A percentile compares a stretch with the other conserved stretches of the same genome.
Evolutionary conservation across 2,888 invertebrate genomes (phyloP).

Genomic region (Schizotus pectinicornis): DNA sequence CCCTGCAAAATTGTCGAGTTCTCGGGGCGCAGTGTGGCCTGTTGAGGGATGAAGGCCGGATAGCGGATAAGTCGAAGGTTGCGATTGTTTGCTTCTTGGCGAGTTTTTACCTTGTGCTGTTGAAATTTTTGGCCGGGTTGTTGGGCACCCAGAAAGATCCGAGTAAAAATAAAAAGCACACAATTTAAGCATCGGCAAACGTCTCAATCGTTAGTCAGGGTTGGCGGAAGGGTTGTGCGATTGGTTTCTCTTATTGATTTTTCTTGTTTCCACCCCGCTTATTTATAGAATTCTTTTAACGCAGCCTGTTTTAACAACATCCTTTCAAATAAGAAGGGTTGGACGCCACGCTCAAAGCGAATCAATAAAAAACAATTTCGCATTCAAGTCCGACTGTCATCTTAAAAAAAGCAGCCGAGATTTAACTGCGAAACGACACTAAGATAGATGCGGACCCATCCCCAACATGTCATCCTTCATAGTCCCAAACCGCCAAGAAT

Average conservation of each 20-base stretch:
- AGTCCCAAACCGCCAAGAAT: constrained; percentile 9
- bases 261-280: constrained; percentile 11
- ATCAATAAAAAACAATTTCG: constrained; percentile 21
- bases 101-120: no score
- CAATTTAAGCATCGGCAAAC: no score
- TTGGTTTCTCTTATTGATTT: constrained; percentile 28
- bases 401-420: constrained; percentile 1
- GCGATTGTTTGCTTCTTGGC: no score
- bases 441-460: constrained; percentile 9
- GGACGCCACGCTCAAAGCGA: constrained; percentile 1
- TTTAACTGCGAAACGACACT: constrained; percentile 1
- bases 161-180: no score
- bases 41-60: no score
- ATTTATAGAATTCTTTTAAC: constrained; percentile 27
- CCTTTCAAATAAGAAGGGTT: constrained; percentile 14
- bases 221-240: constrained; percentile 20
- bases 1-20: no score
- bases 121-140: no score
- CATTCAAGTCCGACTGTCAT: constrained; percentile 15
- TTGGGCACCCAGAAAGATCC: no score
- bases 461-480: constrained; percentile 24
- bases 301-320: constrained; percentile 17
- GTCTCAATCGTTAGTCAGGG: no score
- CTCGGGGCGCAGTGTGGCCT: no score
- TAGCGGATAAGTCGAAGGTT: no score